Base-by-base conservation (phyloP, 1,140 invertebrate species). In the Drosophila truncata region DNA sequence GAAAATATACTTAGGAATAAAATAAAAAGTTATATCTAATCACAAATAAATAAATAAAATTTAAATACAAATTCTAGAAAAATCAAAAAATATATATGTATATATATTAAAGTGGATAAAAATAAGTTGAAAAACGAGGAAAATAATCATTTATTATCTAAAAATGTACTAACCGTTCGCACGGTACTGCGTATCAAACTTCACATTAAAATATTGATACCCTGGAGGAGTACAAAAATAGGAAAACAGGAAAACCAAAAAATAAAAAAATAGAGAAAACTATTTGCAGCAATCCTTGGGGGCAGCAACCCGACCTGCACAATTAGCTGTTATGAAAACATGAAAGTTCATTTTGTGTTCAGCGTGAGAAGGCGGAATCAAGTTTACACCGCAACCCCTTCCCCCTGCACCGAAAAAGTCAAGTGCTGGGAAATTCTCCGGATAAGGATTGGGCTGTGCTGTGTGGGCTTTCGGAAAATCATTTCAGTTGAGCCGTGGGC, bases 321-420 rank as follows among this genome's bases (percentile, higher is more conserved):
- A 55, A 55, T 55, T 55, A 55, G 33, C 52, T 37, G 20, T 23
- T 54, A 23, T 35, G 31, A 54, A 54, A 54, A 37, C 33, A 54
- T 37, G 16, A n/a, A 37, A 55, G 14, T 37, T 55, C 20, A 37
- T 55, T 55, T 54, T 49, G 44, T 35, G 31, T 35, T 13, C 14
- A 16, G 11, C 6, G 13, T 52, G 7, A 16, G 18, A 52, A 33
- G 29, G 8, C 18, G 52, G 20, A 55, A 37, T 37, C 33, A n/a
- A 37, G 20, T 55, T 39, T n/a, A 35, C 50, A 50, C n/a, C 5
- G 0, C 23, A 3, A 1, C 5, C 6, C 27, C 49, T 10, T 1
- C 31, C 31, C 31, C 31, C 10, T 3, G 29, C n/a, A 11, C 33
- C 6, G 33, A 55, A 41, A 61, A 60, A 61, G 37, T 42, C 33